Base-by-base conservation (phyloP, 2,113 vertebrate species). In the Nothocercus julius region DNA sequence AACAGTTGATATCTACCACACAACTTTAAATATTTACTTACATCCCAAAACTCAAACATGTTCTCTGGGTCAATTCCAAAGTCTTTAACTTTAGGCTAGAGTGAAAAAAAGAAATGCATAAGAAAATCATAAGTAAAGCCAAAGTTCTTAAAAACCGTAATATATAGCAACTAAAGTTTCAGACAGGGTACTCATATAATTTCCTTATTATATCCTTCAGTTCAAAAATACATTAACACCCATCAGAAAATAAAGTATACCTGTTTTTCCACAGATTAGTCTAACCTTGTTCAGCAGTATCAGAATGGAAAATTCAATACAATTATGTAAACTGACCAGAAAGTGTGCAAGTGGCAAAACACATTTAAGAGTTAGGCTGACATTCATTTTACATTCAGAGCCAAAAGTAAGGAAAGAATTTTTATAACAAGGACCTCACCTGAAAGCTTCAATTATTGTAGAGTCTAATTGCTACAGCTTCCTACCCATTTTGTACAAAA, bases 1-100 rank as follows among this genome's bases (percentile, higher is more conserved):
- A 87, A 32, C 34, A 32, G 10, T 70, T 84, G 68, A 61, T 8
- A 85, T 28, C 42, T 64, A 58, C 17, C 20, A 84, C 10, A n/a
- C 15, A 93, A 42, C 4, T 34, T 80, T 5, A 74, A 30, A 54
- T 5, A 74, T 89, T 74, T 98, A 98, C 98, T 99, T 98, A 99
- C 99, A 80, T 99, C 99, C 99, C 99, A 99, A 95, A 99, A 99
- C 93, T 99, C 99, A 80, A 99, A 99, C 99, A 99, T 99, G 97
- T 99, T 99, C 54, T 97, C 97, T 5, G 98, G 97, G 96, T 99
- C 99, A 88, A 99, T 99, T 93, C 99, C 99, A 42, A 99, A 99
- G n/a, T 98, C 99, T 90, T 98, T 98, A 86, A 99, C 99, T 98
- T 99, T 99, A 64, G 95, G 91, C 99, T 99, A 96, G 24, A 96